These are phyloP conservation scores for Arizona elegans DNA, from an alignment of 2,113 vertebrate genomes.

Conservation along the genomic window DNA sequence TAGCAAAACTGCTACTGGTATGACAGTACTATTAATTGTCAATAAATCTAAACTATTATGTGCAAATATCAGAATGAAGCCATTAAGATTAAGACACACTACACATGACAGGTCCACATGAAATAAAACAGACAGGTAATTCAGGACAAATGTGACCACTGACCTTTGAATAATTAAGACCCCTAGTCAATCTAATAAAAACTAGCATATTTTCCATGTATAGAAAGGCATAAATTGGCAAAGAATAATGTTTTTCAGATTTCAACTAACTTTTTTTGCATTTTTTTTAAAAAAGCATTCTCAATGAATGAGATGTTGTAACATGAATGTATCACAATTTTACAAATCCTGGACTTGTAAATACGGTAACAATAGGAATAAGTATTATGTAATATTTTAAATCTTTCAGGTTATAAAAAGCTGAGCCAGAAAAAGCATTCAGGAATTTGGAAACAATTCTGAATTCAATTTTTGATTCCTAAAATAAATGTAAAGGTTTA, in stretches of 20 bases:
- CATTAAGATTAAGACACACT: slow-evolving; percentile 88
- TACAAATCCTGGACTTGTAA: not conserved
- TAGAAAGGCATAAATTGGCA: slow-evolving; percentile 63
- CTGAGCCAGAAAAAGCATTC: slow-evolving; percentile 27
- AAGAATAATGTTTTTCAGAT: slow-evolving; percentile 46
- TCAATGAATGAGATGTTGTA: slow-evolving; percentile 6
- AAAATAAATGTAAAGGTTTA: slow-evolving; percentile 24
- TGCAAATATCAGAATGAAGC: slow-evolving; percentile 91
- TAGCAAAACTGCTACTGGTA: slow-evolving; percentile 88
- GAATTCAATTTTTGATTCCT: slow-evolving; percentile 41
- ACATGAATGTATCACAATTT: slow-evolving; percentile 8
- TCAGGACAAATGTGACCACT: slow-evolving; percentile 97
- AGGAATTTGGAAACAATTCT: slow-evolving; percentile 28
- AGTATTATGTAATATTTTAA: not conserved
- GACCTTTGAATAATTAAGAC: slow-evolving; percentile 82
- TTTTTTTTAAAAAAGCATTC: slow-evolving; percentile 13
- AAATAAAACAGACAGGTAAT: slow-evolving; percentile 81
- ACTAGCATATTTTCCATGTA: slow-evolving; percentile 87
- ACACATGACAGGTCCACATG: slow-evolving; percentile 78
- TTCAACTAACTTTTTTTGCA: slow-evolving; percentile 27
- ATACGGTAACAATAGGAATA: slow-evolving; percentile 33
- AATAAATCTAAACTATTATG: slow-evolving; percentile 99
- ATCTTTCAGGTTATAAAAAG: slow-evolving; percentile 27
- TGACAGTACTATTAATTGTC: slow-evolving; percentile 92
- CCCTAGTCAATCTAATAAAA: slow-evolving; percentile 80